Percentiles rank a stretch among this genome's conserved stretches.
These are phyloP conservation scores for Syngnathoides biaculeatus DNA, from an alignment of 2,113 vertebrate genomes.

Conservation along the genomic window DNA sequence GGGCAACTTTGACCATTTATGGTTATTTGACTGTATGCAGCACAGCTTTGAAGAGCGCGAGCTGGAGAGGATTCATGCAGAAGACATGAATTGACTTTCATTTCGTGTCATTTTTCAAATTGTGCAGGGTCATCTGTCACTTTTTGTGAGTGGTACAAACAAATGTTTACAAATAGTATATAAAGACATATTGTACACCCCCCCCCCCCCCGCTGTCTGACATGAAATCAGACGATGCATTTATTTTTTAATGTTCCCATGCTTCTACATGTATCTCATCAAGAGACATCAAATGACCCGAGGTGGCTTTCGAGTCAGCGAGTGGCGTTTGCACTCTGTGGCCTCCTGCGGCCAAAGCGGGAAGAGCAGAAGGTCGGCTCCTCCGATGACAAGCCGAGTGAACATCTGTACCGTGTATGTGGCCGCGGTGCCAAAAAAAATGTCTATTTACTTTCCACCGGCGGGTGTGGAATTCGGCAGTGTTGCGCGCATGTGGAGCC, in stretches of 20 bases:
- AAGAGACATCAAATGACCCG: neutral
- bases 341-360: conserved; percentile 20
- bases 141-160: too few species aligned
- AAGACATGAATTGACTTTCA: neutral
- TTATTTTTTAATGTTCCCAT: too few species aligned
- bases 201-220: too few species aligned
- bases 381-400: neutral
- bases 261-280: neutral
- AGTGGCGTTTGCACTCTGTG: conserved; percentile 11
- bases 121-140: neutral
- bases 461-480: conserved; percentile 43
- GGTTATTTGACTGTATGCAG: conserved; percentile 10
- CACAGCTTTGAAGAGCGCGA: neutral
- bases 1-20: conserved; percentile 31
- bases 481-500: neutral
- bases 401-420: conserved; percentile 21
- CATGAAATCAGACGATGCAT: too few species aligned
- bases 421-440: conserved; percentile 17
- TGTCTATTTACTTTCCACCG: conserved; percentile 33
- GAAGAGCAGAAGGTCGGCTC: neutral
- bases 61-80: neutral
- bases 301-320: conserved; percentile 1
- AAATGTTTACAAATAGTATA: too few species aligned
- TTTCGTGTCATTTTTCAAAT: neutral
- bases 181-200: too few species aligned